Evolutionary conservation across 1,140 invertebrate genomes (phyloP).

Genomic region (Agraylea sexmaculata): DNA sequence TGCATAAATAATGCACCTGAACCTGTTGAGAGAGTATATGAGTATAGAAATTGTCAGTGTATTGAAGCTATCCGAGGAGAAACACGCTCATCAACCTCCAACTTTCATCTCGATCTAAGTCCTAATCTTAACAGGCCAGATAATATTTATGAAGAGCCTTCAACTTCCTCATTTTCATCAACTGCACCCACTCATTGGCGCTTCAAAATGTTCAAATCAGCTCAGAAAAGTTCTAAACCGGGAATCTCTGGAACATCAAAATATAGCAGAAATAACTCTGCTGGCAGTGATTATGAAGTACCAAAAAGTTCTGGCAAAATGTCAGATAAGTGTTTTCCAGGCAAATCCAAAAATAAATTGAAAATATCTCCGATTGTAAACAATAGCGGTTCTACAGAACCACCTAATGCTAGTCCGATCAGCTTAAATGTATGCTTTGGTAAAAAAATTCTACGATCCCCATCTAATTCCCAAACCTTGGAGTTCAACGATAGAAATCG

Average conservation of each 20-base stretch:
- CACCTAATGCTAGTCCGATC: conserved; percentile 12
- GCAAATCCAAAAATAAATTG: conserved; percentile 18
- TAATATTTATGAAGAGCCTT: conserved; percentile 38
- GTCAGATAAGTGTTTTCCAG: conserved; percentile 18
- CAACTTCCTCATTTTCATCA: conserved; percentile 20
- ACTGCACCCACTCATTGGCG: conserved; percentile 20
- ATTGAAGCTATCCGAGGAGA: conserved; percentile 9
- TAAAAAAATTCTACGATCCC: conserved; percentile 17
- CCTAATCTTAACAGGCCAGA: conserved; percentile 20
- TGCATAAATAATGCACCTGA: background rate
- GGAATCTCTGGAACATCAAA: conserved; percentile 11
- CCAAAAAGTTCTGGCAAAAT: conserved; percentile 18
- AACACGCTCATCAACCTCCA: conserved; percentile 17
- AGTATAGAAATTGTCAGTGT: conserved; percentile 7
- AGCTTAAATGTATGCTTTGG: conserved; percentile 21
- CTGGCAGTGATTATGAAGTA: conserved; percentile 15
- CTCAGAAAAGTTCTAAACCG: conserved; percentile 18
- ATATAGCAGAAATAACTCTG: conserved; percentile 9
- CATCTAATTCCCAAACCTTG: conserved; percentile 20
- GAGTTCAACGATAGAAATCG: conserved; percentile 21
- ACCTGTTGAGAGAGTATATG: conserved; percentile 7
- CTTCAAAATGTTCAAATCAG: conserved; percentile 23
- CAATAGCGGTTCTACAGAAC: conserved; percentile 4
- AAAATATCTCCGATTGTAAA: conserved; percentile 17
- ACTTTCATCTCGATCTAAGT: conserved; percentile 18